These are phyloP conservation scores for Typhlomys cinereus DNA, from an alignment of 2,113 vertebrate genomes.

Conservation along the genomic window DNA sequence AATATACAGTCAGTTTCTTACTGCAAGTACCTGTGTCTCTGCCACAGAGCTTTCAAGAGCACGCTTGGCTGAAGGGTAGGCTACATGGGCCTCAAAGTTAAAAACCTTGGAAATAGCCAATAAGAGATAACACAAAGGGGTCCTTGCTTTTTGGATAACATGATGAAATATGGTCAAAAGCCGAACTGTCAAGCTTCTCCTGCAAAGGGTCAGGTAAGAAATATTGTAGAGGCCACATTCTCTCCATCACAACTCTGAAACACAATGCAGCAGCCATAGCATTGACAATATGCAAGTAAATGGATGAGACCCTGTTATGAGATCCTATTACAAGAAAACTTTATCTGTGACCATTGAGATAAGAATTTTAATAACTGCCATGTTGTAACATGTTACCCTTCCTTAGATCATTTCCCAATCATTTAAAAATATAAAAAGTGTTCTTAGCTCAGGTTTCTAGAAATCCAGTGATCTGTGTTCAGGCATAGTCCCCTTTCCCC, in stretches of 20 bases:
- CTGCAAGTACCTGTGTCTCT: not conserved
- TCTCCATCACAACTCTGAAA: not conserved
- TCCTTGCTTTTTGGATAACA: not conserved
- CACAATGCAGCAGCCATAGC: not conserved
- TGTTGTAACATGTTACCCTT: not conserved
- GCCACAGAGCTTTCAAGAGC: not conserved
- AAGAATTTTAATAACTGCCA: not conserved
- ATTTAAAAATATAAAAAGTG: not conserved
- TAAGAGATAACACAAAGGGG: not conserved
- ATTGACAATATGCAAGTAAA: not conserved
- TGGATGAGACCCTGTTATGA: not conserved
- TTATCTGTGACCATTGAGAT: not conserved
- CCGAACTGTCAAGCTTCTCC: not conserved
- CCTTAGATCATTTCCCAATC: not conserved
- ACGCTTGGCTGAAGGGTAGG: not conserved
- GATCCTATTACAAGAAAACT: too few relatives aligned
- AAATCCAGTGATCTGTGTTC: not conserved
- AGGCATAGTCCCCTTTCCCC: not conserved
- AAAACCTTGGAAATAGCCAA: not conserved
- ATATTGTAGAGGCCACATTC: not conserved
- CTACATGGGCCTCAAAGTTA: fast-evolving
- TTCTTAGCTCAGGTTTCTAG: not conserved
- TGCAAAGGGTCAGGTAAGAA: not conserved
- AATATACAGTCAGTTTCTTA: not conserved
- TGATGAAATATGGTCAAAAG: not conserved